Evolutionary conservation across 37 sponge, comb jelly and placozoan species (phyloP).

Genomic region (Halichondria panicea): DNA sequence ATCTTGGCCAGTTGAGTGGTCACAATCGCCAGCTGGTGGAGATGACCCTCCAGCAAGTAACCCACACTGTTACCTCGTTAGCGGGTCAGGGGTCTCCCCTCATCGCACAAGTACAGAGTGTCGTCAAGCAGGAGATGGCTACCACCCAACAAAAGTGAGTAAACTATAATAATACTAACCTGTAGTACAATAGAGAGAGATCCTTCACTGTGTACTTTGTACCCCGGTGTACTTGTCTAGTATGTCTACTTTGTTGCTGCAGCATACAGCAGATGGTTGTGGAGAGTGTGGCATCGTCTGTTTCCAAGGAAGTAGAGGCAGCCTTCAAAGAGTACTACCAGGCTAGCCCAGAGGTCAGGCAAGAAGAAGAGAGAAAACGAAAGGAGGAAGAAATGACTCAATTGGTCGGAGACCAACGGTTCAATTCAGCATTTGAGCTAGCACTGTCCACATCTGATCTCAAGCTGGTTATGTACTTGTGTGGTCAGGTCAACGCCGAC

Average conservation of each 20-base stretch:
- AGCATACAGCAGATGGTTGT: conserved; percentile 15
- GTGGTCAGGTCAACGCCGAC: conserved; percentile 73
- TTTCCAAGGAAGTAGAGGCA: conserved; percentile 28
- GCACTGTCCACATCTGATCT: conserved; percentile 75
- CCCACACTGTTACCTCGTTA: conserved; percentile 14
- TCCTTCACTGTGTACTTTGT: too few relatives aligned
- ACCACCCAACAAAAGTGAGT: conserved; percentile 33
- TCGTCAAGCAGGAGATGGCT: conserved; percentile 33
- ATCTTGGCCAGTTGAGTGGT: conserved; percentile 50
- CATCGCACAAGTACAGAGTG: conserved; percentile 7
- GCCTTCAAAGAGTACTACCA: conserved; percentile 26
- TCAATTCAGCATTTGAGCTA: conserved; percentile 65
- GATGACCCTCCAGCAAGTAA: conserved; percentile 35
- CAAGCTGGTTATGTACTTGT: conserved; percentile 60
- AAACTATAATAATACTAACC: background rate
- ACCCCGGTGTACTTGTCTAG: too few relatives aligned
- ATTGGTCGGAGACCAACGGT: conserved; percentile 30
- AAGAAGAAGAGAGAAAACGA: conserved; percentile 5
- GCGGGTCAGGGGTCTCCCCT: conserved; percentile 26
- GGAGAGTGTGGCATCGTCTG: conserved; percentile 9
- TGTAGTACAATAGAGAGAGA: background rate
- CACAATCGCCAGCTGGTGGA: conserved; percentile 49
- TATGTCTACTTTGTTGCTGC: too few relatives aligned
- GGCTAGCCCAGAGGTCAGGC: background rate
- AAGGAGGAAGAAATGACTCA: conserved; percentile 18